Evolutionary conservation across 2,888 invertebrate species (phyloP), one percentile per base, ranked within the genome.

Genomic region (Therioaphis trifolii): DNA sequence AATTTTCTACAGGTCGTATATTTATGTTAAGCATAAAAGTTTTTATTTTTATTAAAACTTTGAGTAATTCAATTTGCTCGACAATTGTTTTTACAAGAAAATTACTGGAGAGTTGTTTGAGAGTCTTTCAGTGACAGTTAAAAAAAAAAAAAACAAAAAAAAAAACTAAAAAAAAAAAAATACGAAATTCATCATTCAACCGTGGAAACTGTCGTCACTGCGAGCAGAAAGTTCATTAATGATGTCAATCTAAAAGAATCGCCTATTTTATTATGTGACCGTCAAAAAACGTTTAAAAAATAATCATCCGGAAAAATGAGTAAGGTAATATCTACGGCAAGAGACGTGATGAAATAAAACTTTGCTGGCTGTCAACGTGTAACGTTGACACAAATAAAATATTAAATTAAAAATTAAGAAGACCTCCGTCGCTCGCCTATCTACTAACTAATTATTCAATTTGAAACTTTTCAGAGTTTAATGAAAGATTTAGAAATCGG

Each of bases 41-140:
- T 80, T 80, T 61, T 61, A 43, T 58, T 80, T 72, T 71, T 80
- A 71, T 80, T 80, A 55, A 79, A 79, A 79, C 78, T 80, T 79
- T 27, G 71, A 61, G 80, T 80, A 72, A 80, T 80, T 80, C 69
- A 80, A 80, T 61, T 80, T 72, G 58, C 71, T 66, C 61, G 71
- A 49, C 80, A 61, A 82, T 82, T 82, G 82, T 71, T 61, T 80
- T 72, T 61, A 72, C 78, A 55, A 79, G 61, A 61, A 80, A 80
- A 72, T 80, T 72, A 80, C 80, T 49, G 71, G 9, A 46, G 61
- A 71, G 71, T 72, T 72, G 71, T 72, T 58, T 12, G 29, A 69
- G 46, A 61, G 80, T 72, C 46, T 72, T 80, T 80, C 21, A 43
- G 58, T 80, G 79, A 80, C 79, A 71, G 69, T 29, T 43, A 14